Evolutionary conservation across 1,140 invertebrate genomes (phyloP).

Genomic region (Drosophila arawakana): DNA sequence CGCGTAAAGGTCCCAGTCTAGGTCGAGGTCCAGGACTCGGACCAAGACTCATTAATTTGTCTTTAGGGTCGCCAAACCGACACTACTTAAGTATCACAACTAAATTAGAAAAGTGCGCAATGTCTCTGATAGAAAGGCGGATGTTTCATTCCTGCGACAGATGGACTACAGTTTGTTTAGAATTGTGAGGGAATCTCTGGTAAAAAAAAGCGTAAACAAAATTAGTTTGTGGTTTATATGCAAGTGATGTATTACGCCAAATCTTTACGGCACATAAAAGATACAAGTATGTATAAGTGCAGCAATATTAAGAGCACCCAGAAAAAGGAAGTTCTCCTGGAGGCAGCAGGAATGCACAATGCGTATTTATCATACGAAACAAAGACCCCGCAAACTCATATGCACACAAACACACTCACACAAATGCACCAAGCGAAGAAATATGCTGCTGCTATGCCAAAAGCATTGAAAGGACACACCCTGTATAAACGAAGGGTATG

Average conservation of each 20-base stretch:
- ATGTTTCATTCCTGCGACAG: not conserved
- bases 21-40: not conserved
- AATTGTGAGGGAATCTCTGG: not conserved
- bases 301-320: slow-evolving; percentile 37
- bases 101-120: slow-evolving; percentile 71
- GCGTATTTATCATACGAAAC: slow-evolving; percentile 41
- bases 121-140: too few species aligned
- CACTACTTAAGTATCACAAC: slow-evolving; percentile 80
- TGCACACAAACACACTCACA: slow-evolving; percentile 30
- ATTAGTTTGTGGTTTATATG: slow-evolving; percentile 29
- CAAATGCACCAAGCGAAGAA: not conserved
- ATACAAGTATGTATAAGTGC: slow-evolving; percentile 36
- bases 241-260: slow-evolving; percentile 11
- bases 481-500: slow-evolving; percentile 48
- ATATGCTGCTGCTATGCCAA: too few species aligned
- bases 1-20: not conserved
- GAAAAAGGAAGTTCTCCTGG: slow-evolving; percentile 26
- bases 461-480: slow-evolving; percentile 7
- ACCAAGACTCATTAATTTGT: slow-evolving; percentile 77
- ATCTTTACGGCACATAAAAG: slow-evolving; percentile 14
- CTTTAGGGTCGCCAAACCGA: slow-evolving; percentile 48
- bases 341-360: slow-evolving; percentile 16
- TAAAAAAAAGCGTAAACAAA: slow-evolving; percentile 35
- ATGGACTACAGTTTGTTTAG: slow-evolving; percentile 32
- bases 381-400: slow-evolving; percentile 33